phyloP scores from a whole-genome alignment of 2,113 vertebrate species.

The Coryphaenoides rupestris region DNA sequence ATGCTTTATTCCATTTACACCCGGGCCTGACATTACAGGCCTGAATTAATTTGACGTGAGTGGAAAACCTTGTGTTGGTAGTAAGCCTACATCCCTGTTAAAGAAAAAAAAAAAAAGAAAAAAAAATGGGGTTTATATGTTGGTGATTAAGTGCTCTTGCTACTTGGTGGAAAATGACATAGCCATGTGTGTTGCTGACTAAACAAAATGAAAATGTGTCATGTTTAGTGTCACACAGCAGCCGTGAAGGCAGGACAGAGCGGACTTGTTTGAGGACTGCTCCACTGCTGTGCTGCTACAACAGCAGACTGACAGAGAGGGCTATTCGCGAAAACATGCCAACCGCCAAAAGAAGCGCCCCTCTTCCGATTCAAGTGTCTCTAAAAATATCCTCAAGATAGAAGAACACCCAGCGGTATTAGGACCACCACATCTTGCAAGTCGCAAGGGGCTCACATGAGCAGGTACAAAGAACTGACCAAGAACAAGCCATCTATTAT shows the following conservation, averaged over 20 bases:
- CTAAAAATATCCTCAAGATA: too few species aligned
- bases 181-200: not conserved
- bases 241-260: conserved; percentile 6
- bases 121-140: conserved; percentile 1
- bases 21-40: conserved; percentile 4
- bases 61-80: conserved; percentile 4
- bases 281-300: not conserved
- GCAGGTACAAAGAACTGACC: too few species aligned
- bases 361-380: too few species aligned
- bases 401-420: too few species aligned
- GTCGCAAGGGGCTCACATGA: too few species aligned
- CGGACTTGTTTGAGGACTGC: not conserved
- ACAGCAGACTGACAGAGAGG: conserved; percentile 8
- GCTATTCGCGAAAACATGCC: too few species aligned
- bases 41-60: conserved; percentile 1
- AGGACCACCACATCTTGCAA: too few species aligned
- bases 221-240: conserved; percentile 19
- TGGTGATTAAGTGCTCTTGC: conserved; percentile 7
- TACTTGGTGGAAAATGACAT: conserved; percentile 1
- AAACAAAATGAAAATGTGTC: conserved; percentile 11
- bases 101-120: not conserved
- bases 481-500: too few species aligned
- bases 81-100: not conserved
- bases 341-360: too few species aligned
- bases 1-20: conserved; percentile 24